A percentile compares a stretch with the other conserved stretches of the same genome.
Evolutionary conservation across 2,888 invertebrate genomes (phyloP).

Genomic region (Epiblema foenella): DNA sequence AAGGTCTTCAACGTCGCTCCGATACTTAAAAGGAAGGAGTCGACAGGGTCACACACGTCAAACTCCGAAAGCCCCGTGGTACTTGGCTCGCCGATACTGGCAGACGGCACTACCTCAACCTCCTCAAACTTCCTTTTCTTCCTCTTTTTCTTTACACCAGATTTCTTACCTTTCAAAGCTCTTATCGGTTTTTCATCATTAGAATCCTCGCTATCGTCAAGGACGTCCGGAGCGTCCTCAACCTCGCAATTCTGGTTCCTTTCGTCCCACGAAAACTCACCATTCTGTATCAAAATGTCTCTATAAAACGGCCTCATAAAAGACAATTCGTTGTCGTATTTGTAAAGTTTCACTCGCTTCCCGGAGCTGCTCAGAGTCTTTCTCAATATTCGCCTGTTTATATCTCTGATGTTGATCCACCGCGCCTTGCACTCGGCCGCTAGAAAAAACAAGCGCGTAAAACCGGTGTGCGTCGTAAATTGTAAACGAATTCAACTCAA

Average conservation of each 20-base stretch:
- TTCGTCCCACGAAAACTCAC: conserved; percentile 41
- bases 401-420: conserved; percentile 80
- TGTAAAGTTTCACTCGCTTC: conserved; percentile 62
- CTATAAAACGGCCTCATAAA: conserved; percentile 74
- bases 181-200: conserved; percentile 36
- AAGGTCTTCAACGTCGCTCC: conserved; percentile 75
- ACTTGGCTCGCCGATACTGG: conserved; percentile 22
- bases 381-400: conserved; percentile 70
- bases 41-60: conserved; percentile 39
- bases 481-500: conserved; percentile 42
- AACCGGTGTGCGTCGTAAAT: conserved; percentile 38
- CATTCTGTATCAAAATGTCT: conserved; percentile 53
- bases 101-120: conserved; percentile 24
- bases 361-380: conserved; percentile 42
- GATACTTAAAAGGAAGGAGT: conserved; percentile 48
- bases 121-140: conserved; percentile 41
- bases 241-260: conserved; percentile 29
- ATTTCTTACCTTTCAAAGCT: conserved; percentile 29
- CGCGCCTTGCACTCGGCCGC: conserved; percentile 76
- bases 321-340: conserved; percentile 69
- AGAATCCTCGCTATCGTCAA: conserved; percentile 20
- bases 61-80: conserved; percentile 33
- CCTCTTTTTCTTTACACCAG: conserved; percentile 36
- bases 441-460: conserved; percentile 51
- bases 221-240: conserved; percentile 28